Base-by-base conservation (phyloP, 2,113 vertebrate species). In the Aptenodytes forsteri region DNA sequence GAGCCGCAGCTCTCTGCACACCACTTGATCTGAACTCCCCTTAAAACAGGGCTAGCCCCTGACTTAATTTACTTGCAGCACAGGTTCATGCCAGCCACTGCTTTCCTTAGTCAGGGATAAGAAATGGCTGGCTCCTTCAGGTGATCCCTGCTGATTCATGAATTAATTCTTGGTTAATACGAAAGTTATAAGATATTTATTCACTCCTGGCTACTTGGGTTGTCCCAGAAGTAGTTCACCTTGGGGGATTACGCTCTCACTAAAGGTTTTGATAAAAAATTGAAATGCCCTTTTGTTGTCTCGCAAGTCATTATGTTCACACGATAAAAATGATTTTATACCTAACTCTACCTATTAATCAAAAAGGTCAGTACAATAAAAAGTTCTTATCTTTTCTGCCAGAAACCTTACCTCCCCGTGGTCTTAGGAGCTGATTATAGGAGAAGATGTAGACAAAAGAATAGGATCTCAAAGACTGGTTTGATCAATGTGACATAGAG, bases 261-360 rank as follows among this genome's bases (percentile, higher is more conserved):
- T 19, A 42, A 72, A 89, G 84, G 78, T 44, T 92, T 91, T 59
- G 89, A 87, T 82, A 84, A 94, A 91, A 89, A 91, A 91, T 84
- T 40, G 49, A 93, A 84, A 78, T 79, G 89, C 69, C 91, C 78
- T 93, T 95, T 93, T 87, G 77, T 93, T 95, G 84, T 59, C 89
- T 69, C 83, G 70, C 69, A 17, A 71, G 89, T 67, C 65, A 22
- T 94, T 84, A 65, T 29, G n/a, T 84, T 93, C 77, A 44, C 59
- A 69, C 65, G 77, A 73, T 73, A 62, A 58, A 95, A 89, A 54
- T 79, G 77, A 89, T 91, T 93, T 94, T 69, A 19, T 59, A 17
- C 69, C 81, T 6, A 21, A 38, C 69, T 71, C 56, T 50, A 23
- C 40, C 52, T 77, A 79, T 91, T 87, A 64, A 91, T 96, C 89